Conservation (phyloP, 2,113 vertebrate species). For the Polyodon spathula region DNA sequence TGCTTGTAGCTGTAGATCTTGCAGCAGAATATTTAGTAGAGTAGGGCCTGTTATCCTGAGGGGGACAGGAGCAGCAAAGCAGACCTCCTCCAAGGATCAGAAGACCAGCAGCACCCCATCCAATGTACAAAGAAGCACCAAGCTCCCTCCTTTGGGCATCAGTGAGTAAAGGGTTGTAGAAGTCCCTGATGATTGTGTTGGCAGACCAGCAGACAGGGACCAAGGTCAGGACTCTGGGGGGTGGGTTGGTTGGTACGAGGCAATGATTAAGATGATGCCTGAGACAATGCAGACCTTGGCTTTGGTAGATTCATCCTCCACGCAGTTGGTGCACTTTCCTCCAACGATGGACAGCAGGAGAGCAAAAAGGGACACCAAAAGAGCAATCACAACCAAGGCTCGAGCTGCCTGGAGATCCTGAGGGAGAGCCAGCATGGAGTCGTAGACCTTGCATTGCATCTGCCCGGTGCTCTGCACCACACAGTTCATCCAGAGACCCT, state of each 20-base stretch:
- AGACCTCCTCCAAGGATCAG: conserved; percentile 71
- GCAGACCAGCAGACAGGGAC: conserved; percentile 76
- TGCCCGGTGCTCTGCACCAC: too few species aligned
- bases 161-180: conserved; percentile 74
- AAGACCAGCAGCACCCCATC: too few species aligned
- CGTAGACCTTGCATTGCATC: too few species aligned
- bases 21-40: conserved; percentile 66
- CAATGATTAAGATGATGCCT: conserved; percentile 54
- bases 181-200: conserved; percentile 61
- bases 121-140: too few species aligned
- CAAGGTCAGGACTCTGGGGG: conserved; percentile 65
- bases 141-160: too few species aligned
- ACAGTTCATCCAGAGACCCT: too few species aligned
- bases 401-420: too few species aligned
- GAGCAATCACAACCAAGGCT: too few species aligned
- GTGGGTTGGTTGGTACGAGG: too few species aligned
- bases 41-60: conserved; percentile 53
- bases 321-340: conserved; percentile 83
- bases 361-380: conserved; percentile 53
- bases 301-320: conserved; percentile 64
- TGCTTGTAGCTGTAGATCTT: conserved; percentile 50
- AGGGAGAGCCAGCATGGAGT: too few species aligned
- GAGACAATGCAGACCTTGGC: conserved; percentile 58
- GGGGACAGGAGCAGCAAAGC: conserved; percentile 68
- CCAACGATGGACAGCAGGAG: conserved; percentile 69